phyloP scores from a whole-genome alignment of 2,888 invertebrate genomes.

The Lasioglossum villosulum region DNA sequence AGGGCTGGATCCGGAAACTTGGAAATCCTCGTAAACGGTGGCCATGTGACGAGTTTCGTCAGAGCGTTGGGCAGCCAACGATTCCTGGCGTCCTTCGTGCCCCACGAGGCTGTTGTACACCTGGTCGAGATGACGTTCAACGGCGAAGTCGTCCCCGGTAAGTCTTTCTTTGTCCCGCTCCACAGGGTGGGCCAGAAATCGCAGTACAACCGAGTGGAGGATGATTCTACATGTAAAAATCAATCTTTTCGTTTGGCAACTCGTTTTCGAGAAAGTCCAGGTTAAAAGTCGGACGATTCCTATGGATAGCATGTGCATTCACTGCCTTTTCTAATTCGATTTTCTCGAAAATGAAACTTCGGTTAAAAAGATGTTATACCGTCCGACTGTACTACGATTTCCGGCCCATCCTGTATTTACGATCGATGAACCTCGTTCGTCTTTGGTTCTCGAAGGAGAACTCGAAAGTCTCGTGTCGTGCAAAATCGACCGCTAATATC shows the following conservation, averaged over 20 bases:
- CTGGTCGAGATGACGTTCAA: conserved; percentile 98
- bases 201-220: too few relatives aligned
- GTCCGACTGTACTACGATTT: too few relatives aligned
- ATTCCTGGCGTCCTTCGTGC: conserved; percentile 96
- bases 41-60: conserved; percentile 97
- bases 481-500: neutral
- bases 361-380: too few relatives aligned
- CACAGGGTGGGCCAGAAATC: too few relatives aligned
- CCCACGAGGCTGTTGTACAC: conserved; percentile 93
- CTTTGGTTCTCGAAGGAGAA: neutral
- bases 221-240: too few relatives aligned
- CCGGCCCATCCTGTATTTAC: neutral
- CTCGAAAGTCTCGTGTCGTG: neutral
- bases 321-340: too few relatives aligned
- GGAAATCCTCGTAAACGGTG: conserved; percentile 97
- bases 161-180: conserved; percentile 82
- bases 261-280: too few relatives aligned
- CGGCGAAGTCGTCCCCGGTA: conserved; percentile 94
- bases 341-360: too few relatives aligned
- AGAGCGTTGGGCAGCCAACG: conserved; percentile 95
- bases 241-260: too few relatives aligned
- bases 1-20: conserved; percentile 98
- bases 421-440: neutral
- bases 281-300: too few relatives aligned
- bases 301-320: too few relatives aligned